Base-by-base conservation (phyloP, 92 coral and sea anemone species). In the Palythoa grandis region DNA sequence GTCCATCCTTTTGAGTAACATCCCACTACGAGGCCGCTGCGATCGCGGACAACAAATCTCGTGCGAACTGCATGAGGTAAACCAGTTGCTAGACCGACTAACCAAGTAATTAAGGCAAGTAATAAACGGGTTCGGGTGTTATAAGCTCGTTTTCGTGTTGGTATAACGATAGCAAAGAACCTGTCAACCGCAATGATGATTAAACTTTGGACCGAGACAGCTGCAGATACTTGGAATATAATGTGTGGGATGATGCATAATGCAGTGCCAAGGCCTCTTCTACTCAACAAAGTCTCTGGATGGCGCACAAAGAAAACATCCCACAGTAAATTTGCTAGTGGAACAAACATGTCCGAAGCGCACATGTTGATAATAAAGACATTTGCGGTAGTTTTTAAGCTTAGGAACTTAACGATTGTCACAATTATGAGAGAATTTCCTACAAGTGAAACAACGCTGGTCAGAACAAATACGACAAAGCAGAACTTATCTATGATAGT, bases 91-190 rank as follows among this genome's bases (percentile, higher is more conserved):
- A 77, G 60, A 17, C 70, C 82, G n/a, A 77, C n/a, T 22, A 77
- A 20, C 82, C 82, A 77, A 24, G 69, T 77, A 57, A 60, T 37
- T 54, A 38, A 53, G 15, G 58, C 52, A 3, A 77, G 82, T 17
- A 77, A 19, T 8, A 35, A 38, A 22, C 70, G 68, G 29, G 47
- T 7, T 23, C 82, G 82, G 13, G 52, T 77, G 43, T 63, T 39
- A 16, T 7, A 15, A 19, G 56, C 11, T 16, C 82, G 82, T 77
- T 40, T 20, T 23, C 52, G 37, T 19, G 82, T 77, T 17, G 82
- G 82, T 54, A 56, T 57, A 77, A 77, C 82, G 82, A 77, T 77
- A 15, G 82, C 82, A 29, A 24, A 77, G 82, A 77, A 77, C 65
- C 82, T 77, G 52, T 77, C 82, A 35, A 77, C 52, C 2, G 82